Conservation (phyloP, 2,113 vertebrate species). For the Neogobius melanostomus region DNA sequence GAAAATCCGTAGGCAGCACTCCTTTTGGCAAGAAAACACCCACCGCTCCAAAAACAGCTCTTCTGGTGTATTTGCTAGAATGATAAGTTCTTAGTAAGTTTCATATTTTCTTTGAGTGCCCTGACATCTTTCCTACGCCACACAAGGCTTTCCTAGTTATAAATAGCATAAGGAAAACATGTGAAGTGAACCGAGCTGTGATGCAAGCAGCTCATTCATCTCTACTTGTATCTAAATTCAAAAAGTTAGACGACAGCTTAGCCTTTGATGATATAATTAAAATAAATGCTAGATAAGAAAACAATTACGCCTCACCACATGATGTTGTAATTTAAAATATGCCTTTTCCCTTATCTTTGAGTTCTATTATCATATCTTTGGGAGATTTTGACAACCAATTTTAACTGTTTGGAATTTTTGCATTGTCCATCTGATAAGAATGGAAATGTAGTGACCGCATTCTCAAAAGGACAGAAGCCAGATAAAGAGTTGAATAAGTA, state of each 20-base stretch:
- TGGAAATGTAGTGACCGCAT: neutral
- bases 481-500: too few species aligned
- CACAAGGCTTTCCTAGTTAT: neutral
- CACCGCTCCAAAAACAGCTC: slow-evolving; percentile 6
- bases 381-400: neutral
- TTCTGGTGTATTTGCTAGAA: slow-evolving; percentile 29
- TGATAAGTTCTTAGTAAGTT: slow-evolving; percentile 20
- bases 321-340: neutral
- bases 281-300: neutral
- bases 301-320: neutral
- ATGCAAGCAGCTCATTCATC: neutral
- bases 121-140: neutral
- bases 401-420: neutral
- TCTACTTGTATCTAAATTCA: neutral
- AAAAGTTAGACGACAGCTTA: neutral
- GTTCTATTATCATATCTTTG: neutral
- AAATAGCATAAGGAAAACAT: neutral
- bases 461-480: too few species aligned
- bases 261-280: slow-evolving; percentile 1
- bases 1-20: slow-evolving; percentile 31
- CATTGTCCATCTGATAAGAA: neutral
- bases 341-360: neutral
- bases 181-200: neutral
- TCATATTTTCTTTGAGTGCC: slow-evolving; percentile 27
- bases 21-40: slow-evolving; percentile 32